Base-by-base conservation (phyloP, 1,140 invertebrate species). In the Trialeurodes vaporariorum region DNA sequence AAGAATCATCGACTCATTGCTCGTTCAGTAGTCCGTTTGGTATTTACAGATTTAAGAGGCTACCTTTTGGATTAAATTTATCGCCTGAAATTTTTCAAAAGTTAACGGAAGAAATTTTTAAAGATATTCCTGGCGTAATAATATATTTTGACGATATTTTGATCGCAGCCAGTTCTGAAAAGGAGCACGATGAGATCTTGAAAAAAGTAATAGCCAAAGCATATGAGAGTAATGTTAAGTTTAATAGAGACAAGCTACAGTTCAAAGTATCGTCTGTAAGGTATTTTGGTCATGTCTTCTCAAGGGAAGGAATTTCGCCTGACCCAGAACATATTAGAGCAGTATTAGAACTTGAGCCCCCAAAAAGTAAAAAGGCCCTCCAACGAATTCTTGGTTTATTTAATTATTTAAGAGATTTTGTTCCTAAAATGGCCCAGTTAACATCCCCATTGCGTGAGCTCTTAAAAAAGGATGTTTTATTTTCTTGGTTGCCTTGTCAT, bases 251-350 rank as follows among this genome's bases (percentile, higher is more conserved):
- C 9, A 80, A 78, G 69, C 73, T 76, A 66, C 27, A 71, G 59
- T 73, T 76, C 66, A 26, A 27, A 24, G 59, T 68, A 40, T 26
- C 49, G 25, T 65, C 68, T 34, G 65, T 78, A 11, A 72, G 69
- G 27, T 77, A 76, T 65, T 70, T 80, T n/a, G 78, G 78, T 21
- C 70, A 74, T 64, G 62, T 73, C 9, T 72, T 81, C 13, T 67
- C 70, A 27, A 61, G 67, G 61, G 69, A 75, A 17, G 75, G 70
- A 59, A 76, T 72, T 66, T 67, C 72, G 67, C 70, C 71, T 65
- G 79, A 77, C 68, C 74, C 73, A 5, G 70, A 72, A 13, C 79
- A 79, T 71, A 67, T 79, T 0, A 66, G 69, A 13, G 76, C 77
- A 60, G 76, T 81, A 1, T 64, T 70, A 63, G 70, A 78, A 25